Evolutionary conservation across 1,140 invertebrate species (phyloP).

Genomic region (Ptiloglossa arizonensis): DNA sequence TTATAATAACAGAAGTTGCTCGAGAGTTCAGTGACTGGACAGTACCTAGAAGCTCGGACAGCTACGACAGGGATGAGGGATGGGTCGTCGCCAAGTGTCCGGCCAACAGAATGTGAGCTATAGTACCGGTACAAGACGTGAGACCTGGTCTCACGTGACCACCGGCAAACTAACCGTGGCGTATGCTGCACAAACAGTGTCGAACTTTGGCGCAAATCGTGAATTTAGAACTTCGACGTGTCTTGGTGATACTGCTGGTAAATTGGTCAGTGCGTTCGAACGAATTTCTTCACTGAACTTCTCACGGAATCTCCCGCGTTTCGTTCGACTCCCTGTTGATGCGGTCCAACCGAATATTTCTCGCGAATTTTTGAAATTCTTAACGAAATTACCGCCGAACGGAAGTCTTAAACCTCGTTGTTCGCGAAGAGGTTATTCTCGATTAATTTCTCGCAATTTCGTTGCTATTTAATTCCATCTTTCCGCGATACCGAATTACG

Average conservation of each 20-base stretch:
- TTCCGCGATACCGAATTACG: no score
- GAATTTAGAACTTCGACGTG: conserved; percentile 75
- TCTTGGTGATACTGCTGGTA: conserved; percentile 67
- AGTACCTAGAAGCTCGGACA: conserved; percentile 70
- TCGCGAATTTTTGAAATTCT: not conserved
- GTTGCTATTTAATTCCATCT: no score
- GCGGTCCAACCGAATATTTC: no score
- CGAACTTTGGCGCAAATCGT: conserved; percentile 73
- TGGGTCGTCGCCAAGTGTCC: conserved; percentile 80
- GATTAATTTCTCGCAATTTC: no score
- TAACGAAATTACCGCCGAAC: no score
- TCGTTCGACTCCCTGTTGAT: no score
- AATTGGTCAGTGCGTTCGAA: conserved; percentile 59
- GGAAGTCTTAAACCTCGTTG: no score
- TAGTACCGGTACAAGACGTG: conserved; percentile 71
- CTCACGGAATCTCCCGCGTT: not conserved
- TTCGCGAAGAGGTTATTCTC: no score
- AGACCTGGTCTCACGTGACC: conserved; percentile 68
- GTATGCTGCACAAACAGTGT: conserved; percentile 68
- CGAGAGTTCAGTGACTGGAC: conserved; percentile 78
- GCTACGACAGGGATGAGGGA: conserved; percentile 76
- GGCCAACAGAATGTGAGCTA: conserved; percentile 73
- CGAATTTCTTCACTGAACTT: conserved; percentile 58
- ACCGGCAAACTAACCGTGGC: conserved; percentile 74
- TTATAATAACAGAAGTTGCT: conserved; percentile 82